These are phyloP conservation scores for Emydoidea blandingii DNA, from an alignment of 2,797 vertebrate genomes.

Conservation along the genomic window DNA sequence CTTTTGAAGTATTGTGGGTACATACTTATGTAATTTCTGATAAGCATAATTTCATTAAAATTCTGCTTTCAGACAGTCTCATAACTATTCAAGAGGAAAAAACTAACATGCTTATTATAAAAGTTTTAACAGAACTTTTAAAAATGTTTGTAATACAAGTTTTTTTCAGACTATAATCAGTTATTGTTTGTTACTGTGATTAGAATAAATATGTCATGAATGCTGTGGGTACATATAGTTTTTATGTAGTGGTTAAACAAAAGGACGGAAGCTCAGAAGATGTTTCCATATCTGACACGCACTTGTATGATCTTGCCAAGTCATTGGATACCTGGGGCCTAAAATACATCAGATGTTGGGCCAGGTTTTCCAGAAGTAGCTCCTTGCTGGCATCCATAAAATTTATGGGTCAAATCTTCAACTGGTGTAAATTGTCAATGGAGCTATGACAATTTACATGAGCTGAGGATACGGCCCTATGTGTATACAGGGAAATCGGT, in stretches of 20 bases:
- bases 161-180: not conserved
- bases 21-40: constrained; percentile 39
- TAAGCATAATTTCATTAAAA: constrained; percentile 53
- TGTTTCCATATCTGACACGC: not conserved
- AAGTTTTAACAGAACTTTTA: not conserved
- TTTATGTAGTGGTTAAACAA: not conserved
- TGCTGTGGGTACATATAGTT: not conserved
- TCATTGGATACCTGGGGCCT: fast-evolving
- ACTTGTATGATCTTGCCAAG: fast-evolving
- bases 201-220: fast-evolving
- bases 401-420: fast-evolving
- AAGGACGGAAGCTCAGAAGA: not conserved
- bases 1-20: constrained; percentile 29
- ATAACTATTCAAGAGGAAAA: constrained; percentile 49
- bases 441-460: not conserved
- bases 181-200: not conserved
- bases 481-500: fast-evolving
- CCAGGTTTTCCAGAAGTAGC: not conserved
- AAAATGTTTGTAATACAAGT: not conserved
- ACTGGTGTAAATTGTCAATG: not conserved
- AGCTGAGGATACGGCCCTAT: not conserved
- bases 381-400: not conserved
- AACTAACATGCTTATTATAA: not conserved
- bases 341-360: fast-evolving
- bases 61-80: constrained; percentile 55